phyloP scores from a whole-genome alignment of 2,888 invertebrate genomes.

The Leptopilina drosophilae region DNA sequence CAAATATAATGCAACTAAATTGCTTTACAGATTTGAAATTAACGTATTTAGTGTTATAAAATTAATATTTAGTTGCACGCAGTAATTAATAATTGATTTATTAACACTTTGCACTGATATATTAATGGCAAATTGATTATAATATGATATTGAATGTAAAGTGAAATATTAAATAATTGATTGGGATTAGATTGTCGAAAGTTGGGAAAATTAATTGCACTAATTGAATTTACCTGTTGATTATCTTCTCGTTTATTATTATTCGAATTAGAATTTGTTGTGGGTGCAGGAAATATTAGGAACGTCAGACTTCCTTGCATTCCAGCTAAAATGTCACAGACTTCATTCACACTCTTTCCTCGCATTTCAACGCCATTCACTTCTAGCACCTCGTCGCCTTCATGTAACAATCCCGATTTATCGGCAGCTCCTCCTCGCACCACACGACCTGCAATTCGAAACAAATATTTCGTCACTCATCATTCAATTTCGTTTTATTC shows the following conservation, averaged over 20 bases:
- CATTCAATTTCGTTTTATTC: background rate
- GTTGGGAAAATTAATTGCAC: too few species aligned
- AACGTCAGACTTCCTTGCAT: conserved; percentile 96
- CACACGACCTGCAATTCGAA: conserved; percentile 82
- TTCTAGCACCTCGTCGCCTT: conserved; percentile 97
- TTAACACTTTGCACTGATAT: too few species aligned
- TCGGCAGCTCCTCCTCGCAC: conserved; percentile 98
- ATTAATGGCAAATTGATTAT: too few species aligned
- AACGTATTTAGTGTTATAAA: too few species aligned
- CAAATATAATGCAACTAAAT: too few species aligned
- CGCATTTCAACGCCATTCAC: conserved; percentile 97
- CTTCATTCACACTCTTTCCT: conserved; percentile 98
- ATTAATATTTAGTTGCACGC: too few species aligned
- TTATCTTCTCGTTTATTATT: conserved; percentile 69
- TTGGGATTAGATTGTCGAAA: too few species aligned
- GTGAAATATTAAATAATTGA: too few species aligned
- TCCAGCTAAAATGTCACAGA: conserved; percentile 95
- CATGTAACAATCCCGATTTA: conserved; percentile 95
- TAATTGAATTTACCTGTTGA: conserved; percentile 63
- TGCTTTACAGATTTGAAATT: too few species aligned
- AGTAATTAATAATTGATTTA: too few species aligned
- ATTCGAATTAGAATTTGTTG: conserved; percentile 67
- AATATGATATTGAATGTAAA: too few species aligned
- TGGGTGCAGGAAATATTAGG: conserved; percentile 88
- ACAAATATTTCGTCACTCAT: background rate